Evolutionary conservation across 2,113 vertebrate species (phyloP), one percentile per base, ranked within the genome.

Genomic region (Irena cyanogastra): DNA sequence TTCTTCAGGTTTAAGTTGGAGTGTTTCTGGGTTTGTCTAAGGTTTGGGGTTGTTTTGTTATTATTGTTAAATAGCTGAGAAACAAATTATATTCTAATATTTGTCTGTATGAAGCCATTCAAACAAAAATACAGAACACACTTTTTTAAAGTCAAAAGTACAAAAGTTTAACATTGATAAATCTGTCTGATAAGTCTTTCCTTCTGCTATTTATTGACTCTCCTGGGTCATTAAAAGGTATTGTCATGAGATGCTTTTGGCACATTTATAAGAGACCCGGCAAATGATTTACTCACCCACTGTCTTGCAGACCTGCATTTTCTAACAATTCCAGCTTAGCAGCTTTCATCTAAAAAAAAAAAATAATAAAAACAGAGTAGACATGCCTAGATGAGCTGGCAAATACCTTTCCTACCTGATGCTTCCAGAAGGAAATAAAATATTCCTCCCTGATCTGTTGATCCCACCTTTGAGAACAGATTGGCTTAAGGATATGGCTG

Each of bases 1-100:
- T 95, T 88, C 64, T 70, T 77, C 63, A 83, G 79, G 83, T 91
- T 94, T 84, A 85, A 85, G 75, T 26, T 83, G 57, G 89, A 89
- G 30, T 37, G 16, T 66, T 93, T 89, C 72, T 94, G 68, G 24
- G 42, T 63, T 86, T 90, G 61, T 87, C 42, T 84, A 65, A 20
- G 33, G 33, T 70, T 81, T 66, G 41, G 39, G 7, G 42, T 74
- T 74, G 17, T 74, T 90, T 89, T 92, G 50, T 59, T 91, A 17
- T 61, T 87, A 16, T 56, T 82, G 47, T 54, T 95, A 68, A 90
- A 70, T 41, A 70, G 68, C 30, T 91, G 69, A 90, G 72, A 90
- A 90, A 78, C 8, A 33, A 31, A 56, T 71, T 63, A 39, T 37
- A n/a, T 81, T 63, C 39, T 41, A 81, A 26, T 53, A 37, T 69